Conservation (phyloP, 1,140 invertebrate genomes). For the Drosophila neocordata region DNA sequence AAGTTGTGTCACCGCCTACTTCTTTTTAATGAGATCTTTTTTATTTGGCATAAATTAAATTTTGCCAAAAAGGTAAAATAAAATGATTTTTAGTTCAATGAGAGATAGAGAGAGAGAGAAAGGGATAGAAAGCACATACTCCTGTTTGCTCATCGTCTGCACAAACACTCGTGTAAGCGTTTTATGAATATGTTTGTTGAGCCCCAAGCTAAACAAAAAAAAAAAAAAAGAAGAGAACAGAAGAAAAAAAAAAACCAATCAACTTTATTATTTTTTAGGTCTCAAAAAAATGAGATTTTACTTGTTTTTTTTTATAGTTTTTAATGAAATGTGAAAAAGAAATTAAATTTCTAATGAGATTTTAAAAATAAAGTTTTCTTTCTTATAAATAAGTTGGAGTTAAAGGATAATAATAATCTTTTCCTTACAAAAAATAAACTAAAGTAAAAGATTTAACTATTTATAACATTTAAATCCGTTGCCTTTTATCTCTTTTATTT, state of each 20-base stretch:
- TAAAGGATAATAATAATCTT: too few relatives aligned
- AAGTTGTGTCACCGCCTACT: not conserved
- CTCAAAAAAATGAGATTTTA: not conserved
- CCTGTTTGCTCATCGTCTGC: constrained; percentile 68
- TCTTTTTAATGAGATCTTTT: constrained; percentile 62
- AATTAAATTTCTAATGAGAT: too few relatives aligned
- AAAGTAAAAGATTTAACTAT: not conserved
- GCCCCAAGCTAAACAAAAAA: constrained; percentile 13
- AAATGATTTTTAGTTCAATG: constrained; percentile 13
- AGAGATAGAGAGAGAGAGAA: not conserved
- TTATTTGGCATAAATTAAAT: constrained; percentile 20
- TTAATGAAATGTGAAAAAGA: not conserved
- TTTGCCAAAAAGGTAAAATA: constrained; percentile 16
- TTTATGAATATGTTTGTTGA: constrained; percentile 19
- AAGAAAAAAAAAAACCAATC: constrained; percentile 25
- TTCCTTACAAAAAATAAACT: too few relatives aligned
- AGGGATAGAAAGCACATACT: not conserved
- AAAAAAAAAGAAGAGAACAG: constrained; percentile 30
- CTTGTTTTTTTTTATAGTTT: constrained; percentile 1
- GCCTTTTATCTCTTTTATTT: constrained; percentile 40
- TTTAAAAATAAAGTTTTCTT: too few relatives aligned
- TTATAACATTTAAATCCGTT: not conserved
- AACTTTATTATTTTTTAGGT: constrained; percentile 39
- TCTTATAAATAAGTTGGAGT: too few relatives aligned
- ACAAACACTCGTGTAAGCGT: constrained; percentile 47